phyloP scores from a whole-genome alignment of 2,888 invertebrate genomes.

The Tuta absoluta region DNA sequence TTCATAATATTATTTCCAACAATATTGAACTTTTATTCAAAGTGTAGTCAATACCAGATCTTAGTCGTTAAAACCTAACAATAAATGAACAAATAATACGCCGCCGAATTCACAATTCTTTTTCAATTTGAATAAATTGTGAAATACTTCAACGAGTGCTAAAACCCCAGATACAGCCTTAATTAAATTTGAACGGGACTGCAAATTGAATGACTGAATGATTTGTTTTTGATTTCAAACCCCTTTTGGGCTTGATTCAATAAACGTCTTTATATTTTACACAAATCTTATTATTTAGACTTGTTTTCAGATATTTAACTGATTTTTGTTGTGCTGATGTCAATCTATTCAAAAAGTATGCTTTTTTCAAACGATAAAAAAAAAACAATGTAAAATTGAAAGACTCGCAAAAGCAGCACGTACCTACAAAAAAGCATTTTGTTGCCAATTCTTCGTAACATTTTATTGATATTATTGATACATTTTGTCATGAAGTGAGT shows the following conservation, averaged over 20 bases:
- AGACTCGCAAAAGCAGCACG: too few species aligned
- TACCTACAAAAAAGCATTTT: too few species aligned
- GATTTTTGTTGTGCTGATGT: not conserved
- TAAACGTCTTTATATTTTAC: constrained; percentile 5
- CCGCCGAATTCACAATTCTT: not conserved
- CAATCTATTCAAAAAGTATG: too few species aligned
- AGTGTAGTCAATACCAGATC: not conserved
- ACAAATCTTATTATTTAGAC: not conserved
- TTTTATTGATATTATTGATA: too few species aligned
- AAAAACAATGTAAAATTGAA: too few species aligned
- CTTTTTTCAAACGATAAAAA: too few species aligned
- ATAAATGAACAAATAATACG: not conserved
- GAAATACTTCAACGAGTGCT: constrained; percentile 13
- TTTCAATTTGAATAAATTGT: not conserved
- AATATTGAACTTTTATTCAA: too few species aligned
- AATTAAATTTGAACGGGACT: constrained; percentile 15
- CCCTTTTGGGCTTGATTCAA: constrained; percentile 5
- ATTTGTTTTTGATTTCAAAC: constrained; percentile 19
- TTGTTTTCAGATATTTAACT: not conserved
- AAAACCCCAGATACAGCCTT: constrained; percentile 3
- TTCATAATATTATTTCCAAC: too few species aligned
- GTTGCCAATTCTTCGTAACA: too few species aligned
- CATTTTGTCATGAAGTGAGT: too few species aligned
- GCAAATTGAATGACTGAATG: constrained; percentile 13
- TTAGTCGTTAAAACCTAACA: not conserved